Evolutionary conservation across 2,888 invertebrate species (phyloP).

Genomic region (Calameuta filiformis): DNA sequence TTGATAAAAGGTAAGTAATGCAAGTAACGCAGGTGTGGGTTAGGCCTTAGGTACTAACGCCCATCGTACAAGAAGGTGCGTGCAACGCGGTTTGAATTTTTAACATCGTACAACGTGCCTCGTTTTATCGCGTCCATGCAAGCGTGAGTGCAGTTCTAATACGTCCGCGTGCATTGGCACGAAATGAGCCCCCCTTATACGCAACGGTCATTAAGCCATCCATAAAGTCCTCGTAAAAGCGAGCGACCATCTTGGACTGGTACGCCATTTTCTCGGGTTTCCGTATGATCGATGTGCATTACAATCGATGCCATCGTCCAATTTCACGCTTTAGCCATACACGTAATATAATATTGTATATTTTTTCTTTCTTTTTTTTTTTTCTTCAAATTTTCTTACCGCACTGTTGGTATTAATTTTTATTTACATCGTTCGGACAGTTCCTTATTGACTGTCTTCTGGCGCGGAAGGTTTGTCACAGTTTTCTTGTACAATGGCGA

Average conservation of each 20-base stretch:
- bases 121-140: slow-evolving; percentile 17
- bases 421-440: not conserved
- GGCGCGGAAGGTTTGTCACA: not conserved
- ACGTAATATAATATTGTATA: not conserved
- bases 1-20: not conserved
- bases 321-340: not conserved
- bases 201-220: slow-evolving; percentile 43
- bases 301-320: not conserved
- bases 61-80: not conserved
- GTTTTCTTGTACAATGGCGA: not conserved
- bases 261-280: slow-evolving; percentile 41
- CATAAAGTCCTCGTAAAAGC: slow-evolving; percentile 50
- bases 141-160: slow-evolving; percentile 27
- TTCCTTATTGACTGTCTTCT: not conserved
- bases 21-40: not conserved
- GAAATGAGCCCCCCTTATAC: slow-evolving; percentile 39
- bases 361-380: not conserved
- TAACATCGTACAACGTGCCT: not conserved
- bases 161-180: slow-evolving; percentile 38
- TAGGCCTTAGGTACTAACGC: not conserved
- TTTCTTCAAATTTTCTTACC: too few species aligned
- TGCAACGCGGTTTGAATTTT: not conserved
- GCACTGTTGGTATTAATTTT: not conserved
- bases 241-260: slow-evolving; percentile 41
- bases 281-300: not conserved